A percentile compares a stretch with the other conserved stretches of the same genome.
Conservation (phyloP, 2,113 vertebrate species). For the Otocyon megalotis region DNA sequence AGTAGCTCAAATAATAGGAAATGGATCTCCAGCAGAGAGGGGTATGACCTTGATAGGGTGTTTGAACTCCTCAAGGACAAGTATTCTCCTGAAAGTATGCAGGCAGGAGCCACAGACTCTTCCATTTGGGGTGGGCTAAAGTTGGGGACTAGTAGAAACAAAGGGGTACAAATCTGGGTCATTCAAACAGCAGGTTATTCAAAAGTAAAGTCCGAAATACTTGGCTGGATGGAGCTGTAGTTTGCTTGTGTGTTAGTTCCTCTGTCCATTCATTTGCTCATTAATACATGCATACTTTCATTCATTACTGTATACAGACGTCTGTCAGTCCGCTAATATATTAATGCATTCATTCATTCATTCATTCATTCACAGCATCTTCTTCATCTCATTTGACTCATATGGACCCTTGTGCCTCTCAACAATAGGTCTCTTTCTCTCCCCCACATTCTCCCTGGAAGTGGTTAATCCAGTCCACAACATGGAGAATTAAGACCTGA, state of each 20-base stretch:
- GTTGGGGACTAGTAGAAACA: not conserved
- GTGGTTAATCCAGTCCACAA: not conserved
- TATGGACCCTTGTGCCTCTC: not conserved
- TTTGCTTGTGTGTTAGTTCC: not conserved
- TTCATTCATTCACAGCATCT: not conserved
- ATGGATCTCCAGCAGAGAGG: not conserved
- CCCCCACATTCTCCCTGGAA: not conserved
- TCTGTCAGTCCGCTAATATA: not conserved
- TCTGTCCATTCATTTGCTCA: not conserved
- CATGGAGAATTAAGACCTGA: conserved; percentile 32
- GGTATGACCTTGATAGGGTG: not conserved
- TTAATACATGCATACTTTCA: not conserved
- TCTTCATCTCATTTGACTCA: not conserved
- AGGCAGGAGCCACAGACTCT: not conserved
- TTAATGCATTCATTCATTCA: too few relatives aligned
- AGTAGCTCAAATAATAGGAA: conserved; percentile 28
- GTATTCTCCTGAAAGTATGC: not conserved
- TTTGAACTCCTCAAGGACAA: conserved; percentile 5
- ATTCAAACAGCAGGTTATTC: conserved; percentile 19
- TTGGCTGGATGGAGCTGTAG: not conserved
- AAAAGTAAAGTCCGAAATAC: conserved; percentile 23
- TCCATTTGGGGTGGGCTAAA: not conserved
- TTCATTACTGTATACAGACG: not conserved
- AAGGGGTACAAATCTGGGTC: not conserved
- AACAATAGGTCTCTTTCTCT: not conserved